Percentiles rank a stretch among this genome's conserved stretches.
phyloP scores from a whole-genome alignment of 1,140 invertebrate species.

The Penaeus vannamei region DNA sequence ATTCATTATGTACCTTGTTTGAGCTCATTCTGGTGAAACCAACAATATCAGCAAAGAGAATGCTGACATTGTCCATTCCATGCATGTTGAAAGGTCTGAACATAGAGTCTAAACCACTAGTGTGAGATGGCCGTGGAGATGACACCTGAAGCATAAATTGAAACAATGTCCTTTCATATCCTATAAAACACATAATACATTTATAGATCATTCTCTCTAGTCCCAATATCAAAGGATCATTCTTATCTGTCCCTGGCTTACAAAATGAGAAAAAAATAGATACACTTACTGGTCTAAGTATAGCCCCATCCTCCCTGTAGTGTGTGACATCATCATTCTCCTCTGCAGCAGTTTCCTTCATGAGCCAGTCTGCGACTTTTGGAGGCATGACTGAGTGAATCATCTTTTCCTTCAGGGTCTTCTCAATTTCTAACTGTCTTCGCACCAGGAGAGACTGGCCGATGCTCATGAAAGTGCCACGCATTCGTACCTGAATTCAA shows the following conservation, averaged over 20 bases:
- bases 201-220: too few relatives aligned
- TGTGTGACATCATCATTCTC: constrained; percentile 72
- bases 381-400: constrained; percentile 91
- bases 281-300: constrained; percentile 45
- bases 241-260: too few relatives aligned
- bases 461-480: constrained; percentile 97
- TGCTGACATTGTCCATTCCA: constrained; percentile 85
- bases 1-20: constrained; percentile 78
- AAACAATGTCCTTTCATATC: not conserved
- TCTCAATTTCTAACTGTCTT: constrained; percentile 91
- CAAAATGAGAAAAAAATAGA: constrained; percentile 11
- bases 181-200: not conserved
- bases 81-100: constrained; percentile 97
- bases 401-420: constrained; percentile 96
- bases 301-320: constrained; percentile 67
- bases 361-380: constrained; percentile 86
- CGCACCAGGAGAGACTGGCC: constrained; percentile 91
- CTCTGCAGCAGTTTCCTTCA: constrained; percentile 79
- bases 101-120: constrained; percentile 71
- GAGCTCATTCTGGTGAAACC: constrained; percentile 98
- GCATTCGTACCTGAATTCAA: constrained; percentile 80
- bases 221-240: too few relatives aligned
- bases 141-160: constrained; percentile 29
- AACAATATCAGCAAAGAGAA: constrained; percentile 98
- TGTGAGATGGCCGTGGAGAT: constrained; percentile 61